A percentile compares a stretch with the other conserved stretches of the same genome.
Conservation (phyloP, 2,113 vertebrate species). For the Hippocampus barbouri region DNA sequence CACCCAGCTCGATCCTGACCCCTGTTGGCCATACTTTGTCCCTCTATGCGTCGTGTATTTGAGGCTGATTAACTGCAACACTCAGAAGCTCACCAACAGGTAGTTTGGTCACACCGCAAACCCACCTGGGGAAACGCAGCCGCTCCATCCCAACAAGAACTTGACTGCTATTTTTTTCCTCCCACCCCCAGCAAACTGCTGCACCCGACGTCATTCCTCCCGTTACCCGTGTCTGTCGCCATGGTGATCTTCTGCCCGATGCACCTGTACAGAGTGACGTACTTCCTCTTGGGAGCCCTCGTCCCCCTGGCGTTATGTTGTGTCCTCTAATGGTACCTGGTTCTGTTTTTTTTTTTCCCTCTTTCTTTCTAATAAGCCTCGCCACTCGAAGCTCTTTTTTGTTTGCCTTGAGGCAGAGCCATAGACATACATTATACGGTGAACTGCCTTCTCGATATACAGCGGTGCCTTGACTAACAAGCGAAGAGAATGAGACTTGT, state of each 20-base stretch:
- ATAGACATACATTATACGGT: conserved; percentile 47
- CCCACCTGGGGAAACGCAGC: neutral
- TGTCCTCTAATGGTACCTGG: conserved; percentile 69
- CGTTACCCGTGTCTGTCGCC: conserved; percentile 79
- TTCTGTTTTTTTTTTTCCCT: conserved; percentile 2
- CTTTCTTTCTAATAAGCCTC: neutral
- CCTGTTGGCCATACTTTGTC: conserved; percentile 80
- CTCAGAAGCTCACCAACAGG: conserved; percentile 78
- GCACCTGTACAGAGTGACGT: conserved; percentile 85
- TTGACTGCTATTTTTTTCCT: neutral
- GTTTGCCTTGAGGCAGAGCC: conserved; percentile 51
- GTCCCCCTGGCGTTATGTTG: conserved; percentile 78
- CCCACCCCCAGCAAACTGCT: conserved; percentile 79
- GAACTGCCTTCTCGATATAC: conserved; percentile 30
- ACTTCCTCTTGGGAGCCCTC: conserved; percentile 79
- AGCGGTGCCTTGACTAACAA: neutral
- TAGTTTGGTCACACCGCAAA: conserved; percentile 20
- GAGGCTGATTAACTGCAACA: conserved; percentile 83
- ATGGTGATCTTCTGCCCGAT: conserved; percentile 82
- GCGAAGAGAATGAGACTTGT: neutral
- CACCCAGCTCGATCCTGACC: conserved; percentile 84
- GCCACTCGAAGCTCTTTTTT: neutral
- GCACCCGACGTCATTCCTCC: conserved; percentile 73
- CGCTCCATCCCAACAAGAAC: neutral
- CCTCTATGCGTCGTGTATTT: conserved; percentile 75